Evolutionary conservation across 1,140 invertebrate species (phyloP).

Genomic region (Probaryconus sp.): DNA sequence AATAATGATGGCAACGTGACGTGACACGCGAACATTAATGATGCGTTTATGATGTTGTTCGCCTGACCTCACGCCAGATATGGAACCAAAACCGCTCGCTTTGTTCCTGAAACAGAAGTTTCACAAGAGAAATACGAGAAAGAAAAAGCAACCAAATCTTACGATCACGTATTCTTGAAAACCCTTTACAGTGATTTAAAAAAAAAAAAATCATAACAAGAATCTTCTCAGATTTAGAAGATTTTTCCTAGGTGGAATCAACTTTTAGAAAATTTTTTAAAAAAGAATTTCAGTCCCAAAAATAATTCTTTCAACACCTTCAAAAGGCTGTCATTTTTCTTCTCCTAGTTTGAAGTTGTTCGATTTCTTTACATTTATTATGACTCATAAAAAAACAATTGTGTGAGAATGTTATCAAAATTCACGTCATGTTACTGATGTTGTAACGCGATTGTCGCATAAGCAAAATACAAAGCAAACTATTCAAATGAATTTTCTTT

Average conservation of each 20-base stretch:
- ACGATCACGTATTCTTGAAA: no score
- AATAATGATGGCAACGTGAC: conserved; percentile 32
- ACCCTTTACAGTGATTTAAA: no score
- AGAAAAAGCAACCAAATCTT: no score
- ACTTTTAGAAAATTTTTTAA: no score
- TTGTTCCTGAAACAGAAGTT: conserved; percentile 56
- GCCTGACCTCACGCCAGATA: conserved; percentile 45
- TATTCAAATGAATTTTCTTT: conserved; percentile 5
- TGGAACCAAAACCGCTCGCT: conserved; percentile 37
- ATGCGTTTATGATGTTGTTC: conserved; percentile 35
- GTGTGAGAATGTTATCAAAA: conserved; percentile 15
- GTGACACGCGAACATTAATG: conserved; percentile 32
- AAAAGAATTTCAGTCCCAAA: no score
- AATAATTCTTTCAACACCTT: no score
- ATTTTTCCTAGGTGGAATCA: no score
- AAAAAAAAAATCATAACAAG: no score
- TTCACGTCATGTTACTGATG: conserved; percentile 10
- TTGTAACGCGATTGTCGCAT: conserved; percentile 3
- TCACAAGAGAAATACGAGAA: no score
- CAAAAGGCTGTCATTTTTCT: no score
- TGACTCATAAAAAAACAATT: conserved; percentile 27
- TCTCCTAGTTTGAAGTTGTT: background rate
- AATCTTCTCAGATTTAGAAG: no score
- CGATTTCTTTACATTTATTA: conserved; percentile 15
- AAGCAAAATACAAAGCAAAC: conserved; percentile 11